Evolutionary conservation across 2,888 invertebrate species (phyloP).

Genomic region (Chaitophorus viminalis): DNA sequence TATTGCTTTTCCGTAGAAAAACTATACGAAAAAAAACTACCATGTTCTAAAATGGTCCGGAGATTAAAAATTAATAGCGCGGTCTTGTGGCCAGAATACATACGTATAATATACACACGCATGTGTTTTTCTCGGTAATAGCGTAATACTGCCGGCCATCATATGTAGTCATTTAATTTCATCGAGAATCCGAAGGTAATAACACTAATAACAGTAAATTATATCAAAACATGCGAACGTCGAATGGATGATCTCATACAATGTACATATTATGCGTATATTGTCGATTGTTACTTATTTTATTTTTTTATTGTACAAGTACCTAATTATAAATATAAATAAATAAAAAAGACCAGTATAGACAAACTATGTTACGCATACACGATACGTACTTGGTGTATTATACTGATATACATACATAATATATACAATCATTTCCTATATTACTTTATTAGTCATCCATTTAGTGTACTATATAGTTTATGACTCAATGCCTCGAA

Average conservation of each 20-base stretch:
- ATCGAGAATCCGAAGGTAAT: constrained; percentile 48
- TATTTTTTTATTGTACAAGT: neutral
- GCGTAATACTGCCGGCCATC: neutral
- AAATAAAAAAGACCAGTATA: neutral
- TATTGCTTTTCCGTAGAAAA: constrained; percentile 41
- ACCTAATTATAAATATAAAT: neutral
- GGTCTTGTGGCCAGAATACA: constrained; percentile 16
- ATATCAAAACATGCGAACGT: constrained; percentile 51
- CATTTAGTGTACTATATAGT: neutral
- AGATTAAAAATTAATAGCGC: constrained; percentile 58
- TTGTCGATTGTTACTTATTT: constrained; percentile 13
- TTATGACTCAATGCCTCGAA: neutral
- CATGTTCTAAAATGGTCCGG: constrained; percentile 41
- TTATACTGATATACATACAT: no score
- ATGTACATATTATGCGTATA: neutral
- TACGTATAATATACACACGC: neutral
- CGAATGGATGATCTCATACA: neutral
- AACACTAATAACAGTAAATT: constrained; percentile 58
- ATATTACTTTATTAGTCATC: constrained; percentile 1
- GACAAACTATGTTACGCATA: neutral
- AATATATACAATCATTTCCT: no score
- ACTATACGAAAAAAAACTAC: constrained; percentile 45
- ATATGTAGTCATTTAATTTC: constrained; percentile 52
- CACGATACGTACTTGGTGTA: neutral
- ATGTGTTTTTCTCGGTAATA: constrained; percentile 54